Evolutionary conservation across 2,888 invertebrate species (phyloP).

Genomic region (Teleogryllus oceanicus): DNA sequence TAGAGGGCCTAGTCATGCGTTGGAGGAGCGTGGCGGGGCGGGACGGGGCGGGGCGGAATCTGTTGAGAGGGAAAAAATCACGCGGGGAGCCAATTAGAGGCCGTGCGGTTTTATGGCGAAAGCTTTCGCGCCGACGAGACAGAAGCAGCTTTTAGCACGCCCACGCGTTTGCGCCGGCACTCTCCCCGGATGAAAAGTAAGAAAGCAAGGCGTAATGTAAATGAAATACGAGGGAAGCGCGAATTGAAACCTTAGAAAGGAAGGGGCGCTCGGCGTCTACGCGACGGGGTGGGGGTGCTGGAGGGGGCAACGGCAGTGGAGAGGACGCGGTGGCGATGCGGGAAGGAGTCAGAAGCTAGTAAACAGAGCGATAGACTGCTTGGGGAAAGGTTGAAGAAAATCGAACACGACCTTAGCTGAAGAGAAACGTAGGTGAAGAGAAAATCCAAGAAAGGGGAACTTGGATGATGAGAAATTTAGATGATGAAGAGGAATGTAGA

Average conservation of each 20-base stretch:
- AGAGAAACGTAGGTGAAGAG: too few relatives aligned
- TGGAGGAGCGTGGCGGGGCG: not conserved
- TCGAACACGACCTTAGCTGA: too few relatives aligned
- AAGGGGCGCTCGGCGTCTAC: not conserved
- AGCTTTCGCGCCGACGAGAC: not conserved
- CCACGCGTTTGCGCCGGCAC: not conserved
- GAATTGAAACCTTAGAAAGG: constrained; percentile 2
- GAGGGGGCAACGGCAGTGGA: not conserved
- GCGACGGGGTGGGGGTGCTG: not conserved
- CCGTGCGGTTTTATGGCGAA: constrained; percentile 6
- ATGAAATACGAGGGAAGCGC: constrained; percentile 1
- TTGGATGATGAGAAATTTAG: too few relatives aligned
- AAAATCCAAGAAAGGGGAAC: too few relatives aligned
- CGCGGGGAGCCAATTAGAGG: constrained; percentile 18
- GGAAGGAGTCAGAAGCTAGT: too few relatives aligned
- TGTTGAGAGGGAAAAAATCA: constrained; percentile 11
- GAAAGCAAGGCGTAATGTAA: constrained; percentile 10
- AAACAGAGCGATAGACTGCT: too few relatives aligned
- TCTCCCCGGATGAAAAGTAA: not conserved
- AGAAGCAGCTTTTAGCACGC: constrained; percentile 18
- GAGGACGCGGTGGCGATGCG: not conserved
- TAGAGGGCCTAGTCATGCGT: not conserved
- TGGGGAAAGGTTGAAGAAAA: too few relatives aligned
- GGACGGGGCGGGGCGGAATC: not conserved
- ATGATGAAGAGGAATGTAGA: too few relatives aligned